phyloP scores from a whole-genome alignment of 2,113 vertebrate species.

The Xyliphius kryptos region DNA sequence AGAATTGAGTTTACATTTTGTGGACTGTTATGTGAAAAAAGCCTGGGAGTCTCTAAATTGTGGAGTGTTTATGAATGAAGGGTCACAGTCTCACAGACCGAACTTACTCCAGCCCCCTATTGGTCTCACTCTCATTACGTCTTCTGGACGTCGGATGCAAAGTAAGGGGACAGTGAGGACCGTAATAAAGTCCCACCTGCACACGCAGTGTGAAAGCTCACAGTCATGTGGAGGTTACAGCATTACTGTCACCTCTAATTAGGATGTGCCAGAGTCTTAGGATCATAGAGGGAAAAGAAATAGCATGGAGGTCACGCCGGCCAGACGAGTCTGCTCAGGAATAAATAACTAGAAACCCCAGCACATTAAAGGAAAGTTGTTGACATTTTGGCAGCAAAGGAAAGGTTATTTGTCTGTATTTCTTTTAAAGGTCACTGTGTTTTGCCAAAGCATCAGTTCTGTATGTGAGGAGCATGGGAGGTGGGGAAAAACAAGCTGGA shows the following conservation, averaged over 20 bases:
- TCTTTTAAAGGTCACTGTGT: conserved; percentile 41
- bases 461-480: conserved; percentile 38
- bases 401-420: conserved; percentile 31
- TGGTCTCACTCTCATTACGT: conserved; percentile 1
- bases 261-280: no score
- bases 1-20: conserved; percentile 2
- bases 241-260: no score
- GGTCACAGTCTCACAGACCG: conserved; percentile 1
- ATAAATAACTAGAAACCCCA: conserved; percentile 12
- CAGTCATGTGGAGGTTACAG: no score
- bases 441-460: conserved; percentile 23
- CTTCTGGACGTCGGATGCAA: conserved; percentile 6
- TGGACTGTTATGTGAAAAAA: conserved; percentile 22
- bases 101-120: not conserved
- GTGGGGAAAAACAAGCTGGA: conserved; percentile 38
- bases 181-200: no score
- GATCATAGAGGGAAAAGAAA: not conserved
- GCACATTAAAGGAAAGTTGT: conserved; percentile 15
- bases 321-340: conserved; percentile 14
- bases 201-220: no score
- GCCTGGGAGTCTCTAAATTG: not conserved
- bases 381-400: conserved; percentile 42
- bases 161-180: not conserved
- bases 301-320: conserved; percentile 14
- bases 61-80: conserved; percentile 6